Conservation (phyloP, 2,888 invertebrate genomes). For the Tromatobia lineatoria region DNA sequence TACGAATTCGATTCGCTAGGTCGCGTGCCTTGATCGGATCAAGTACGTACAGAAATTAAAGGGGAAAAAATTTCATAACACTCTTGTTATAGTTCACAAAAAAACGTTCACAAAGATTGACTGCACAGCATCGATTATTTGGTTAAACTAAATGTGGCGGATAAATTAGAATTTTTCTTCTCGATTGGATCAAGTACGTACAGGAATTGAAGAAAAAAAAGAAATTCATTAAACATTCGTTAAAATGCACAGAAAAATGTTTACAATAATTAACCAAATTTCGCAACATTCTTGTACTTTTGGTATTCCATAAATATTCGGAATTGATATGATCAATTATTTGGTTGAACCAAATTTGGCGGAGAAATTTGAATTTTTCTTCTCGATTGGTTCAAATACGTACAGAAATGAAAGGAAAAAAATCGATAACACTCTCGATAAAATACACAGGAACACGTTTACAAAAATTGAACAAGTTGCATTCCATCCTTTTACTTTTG, state of each 20-base stretch:
- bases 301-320: not conserved
- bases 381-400: no score
- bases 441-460: no score
- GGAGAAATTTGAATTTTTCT: no score
- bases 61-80: not conserved
- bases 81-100: not conserved
- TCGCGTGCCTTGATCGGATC: conserved; percentile 20
- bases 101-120: not conserved
- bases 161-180: no score
- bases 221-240: not conserved
- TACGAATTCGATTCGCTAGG: conserved; percentile 1
- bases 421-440: no score
- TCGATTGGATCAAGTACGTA: conserved; percentile 38
- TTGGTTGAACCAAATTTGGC: no score
- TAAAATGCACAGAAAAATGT: not conserved
- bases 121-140: no score
- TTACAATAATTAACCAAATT: not conserved
- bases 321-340: no score
- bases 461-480: no score
- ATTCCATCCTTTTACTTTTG: no score
- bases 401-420: no score
- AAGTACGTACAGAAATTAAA: conserved; percentile 23
- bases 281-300: not conserved
- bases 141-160: no score
- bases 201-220: not conserved